phyloP scores from a whole-genome alignment of 2,113 vertebrate genomes.

The Gallinago paraguaiae region DNA sequence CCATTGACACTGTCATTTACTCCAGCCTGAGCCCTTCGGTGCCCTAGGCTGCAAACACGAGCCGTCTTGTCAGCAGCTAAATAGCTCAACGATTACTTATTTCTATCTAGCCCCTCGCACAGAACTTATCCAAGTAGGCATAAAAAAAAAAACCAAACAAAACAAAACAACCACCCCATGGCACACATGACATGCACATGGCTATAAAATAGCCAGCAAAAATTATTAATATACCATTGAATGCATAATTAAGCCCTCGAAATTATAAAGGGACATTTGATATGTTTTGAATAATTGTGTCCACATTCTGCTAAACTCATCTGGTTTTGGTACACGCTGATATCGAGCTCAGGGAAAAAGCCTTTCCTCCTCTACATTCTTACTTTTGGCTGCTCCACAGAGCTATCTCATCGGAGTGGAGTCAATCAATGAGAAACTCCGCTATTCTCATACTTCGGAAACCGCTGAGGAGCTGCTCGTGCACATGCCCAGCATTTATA shows the following conservation, averaged over 20 bases:
- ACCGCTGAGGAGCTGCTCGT: fast-evolving
- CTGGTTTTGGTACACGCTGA: background rate
- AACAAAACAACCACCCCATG: background rate
- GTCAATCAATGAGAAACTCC: background rate
- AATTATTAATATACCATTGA: background rate
- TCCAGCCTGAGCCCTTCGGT: background rate
- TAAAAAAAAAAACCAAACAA: background rate
- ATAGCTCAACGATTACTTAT: background rate
- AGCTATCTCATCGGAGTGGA: background rate
- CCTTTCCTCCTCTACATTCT: background rate
- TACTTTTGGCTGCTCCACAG: background rate
- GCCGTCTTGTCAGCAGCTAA: fast-evolving
- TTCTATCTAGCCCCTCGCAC: fast-evolving
- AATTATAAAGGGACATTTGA: background rate
- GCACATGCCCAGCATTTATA: background rate
- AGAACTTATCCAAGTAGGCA: background rate
- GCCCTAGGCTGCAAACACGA: background rate
- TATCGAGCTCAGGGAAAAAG: background rate
- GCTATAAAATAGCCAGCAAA: background rate
- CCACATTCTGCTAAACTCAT: background rate
- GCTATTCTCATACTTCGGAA: fast-evolving
- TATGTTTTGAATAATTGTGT: fast-evolving
- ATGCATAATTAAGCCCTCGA: background rate
- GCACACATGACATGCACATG: background rate
- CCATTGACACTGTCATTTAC: background rate